Evolutionary conservation across 35 echinoderm and acorn worm species (phyloP).

Genomic region (Diadema setosum): DNA sequence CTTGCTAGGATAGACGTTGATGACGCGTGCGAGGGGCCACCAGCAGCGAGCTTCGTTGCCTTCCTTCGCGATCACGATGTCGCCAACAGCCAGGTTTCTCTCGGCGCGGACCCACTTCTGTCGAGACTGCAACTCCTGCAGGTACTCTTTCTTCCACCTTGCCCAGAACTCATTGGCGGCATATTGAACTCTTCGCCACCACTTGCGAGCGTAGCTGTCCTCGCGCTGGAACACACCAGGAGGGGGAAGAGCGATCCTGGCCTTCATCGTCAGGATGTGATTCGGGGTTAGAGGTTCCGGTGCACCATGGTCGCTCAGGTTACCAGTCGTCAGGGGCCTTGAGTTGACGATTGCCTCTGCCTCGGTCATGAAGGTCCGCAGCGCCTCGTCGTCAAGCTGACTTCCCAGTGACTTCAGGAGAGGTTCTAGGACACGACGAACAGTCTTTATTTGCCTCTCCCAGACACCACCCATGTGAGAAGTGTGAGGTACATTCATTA

Average conservation of each 20-base stretch:
- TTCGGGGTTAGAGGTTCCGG: conserved; percentile 52
- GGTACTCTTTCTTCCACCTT: conserved; percentile 47
- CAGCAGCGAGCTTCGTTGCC: too few species aligned
- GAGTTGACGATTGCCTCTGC: conserved; percentile 21
- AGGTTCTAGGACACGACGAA: conserved; percentile 13
- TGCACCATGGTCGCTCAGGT: conserved; percentile 1
- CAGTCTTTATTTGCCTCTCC: too few species aligned
- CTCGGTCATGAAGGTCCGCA: conserved; percentile 21
- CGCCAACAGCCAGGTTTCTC: conserved; percentile 18
- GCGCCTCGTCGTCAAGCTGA: conserved; percentile 51
- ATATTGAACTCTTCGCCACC: conserved; percentile 53
- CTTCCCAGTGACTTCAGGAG: neutral
- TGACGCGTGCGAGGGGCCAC: too few species aligned
- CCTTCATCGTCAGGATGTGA: conserved; percentile 46
- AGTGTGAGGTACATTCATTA: too few species aligned
- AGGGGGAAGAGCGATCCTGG: conserved; percentile 57
- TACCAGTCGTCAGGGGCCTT: neutral
- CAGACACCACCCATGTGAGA: too few species aligned
- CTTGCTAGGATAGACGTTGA: too few species aligned
- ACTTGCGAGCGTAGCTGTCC: conserved; percentile 31
- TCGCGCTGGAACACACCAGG: conserved; percentile 43
- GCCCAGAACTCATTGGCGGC: conserved; percentile 45
- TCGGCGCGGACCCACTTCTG: conserved; percentile 26
- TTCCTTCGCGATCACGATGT: too few species aligned
- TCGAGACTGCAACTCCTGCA: too few species aligned